Conservation (phyloP, 2,888 invertebrate species). For the Ophion obscuratus region DNA sequence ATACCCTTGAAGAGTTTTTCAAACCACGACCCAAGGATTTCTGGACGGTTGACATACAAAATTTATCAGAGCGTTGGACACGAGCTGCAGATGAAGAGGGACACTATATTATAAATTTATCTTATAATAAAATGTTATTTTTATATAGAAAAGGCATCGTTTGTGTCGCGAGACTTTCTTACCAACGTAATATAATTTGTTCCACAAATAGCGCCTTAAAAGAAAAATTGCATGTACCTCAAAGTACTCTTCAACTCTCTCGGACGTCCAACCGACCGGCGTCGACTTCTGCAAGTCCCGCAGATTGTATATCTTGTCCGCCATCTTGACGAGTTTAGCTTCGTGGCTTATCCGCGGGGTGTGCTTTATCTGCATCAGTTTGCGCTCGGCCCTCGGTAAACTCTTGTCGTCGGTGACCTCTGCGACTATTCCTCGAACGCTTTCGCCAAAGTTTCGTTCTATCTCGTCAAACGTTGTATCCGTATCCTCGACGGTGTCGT, state of each 20-base stretch:
- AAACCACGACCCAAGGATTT: too few species aligned
- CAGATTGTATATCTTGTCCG: conserved; percentile 93
- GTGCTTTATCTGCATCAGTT: conserved; percentile 88
- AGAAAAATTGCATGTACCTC: conserved; percentile 68
- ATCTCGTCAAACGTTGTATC: conserved; percentile 90
- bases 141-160: background rate
- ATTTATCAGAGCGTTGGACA: too few species aligned
- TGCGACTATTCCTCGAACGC: conserved; percentile 86
- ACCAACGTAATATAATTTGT: too few species aligned
- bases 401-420: conserved; percentile 91
- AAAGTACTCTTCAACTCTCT: conserved; percentile 88
- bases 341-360: conserved; percentile 85
- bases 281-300: conserved; percentile 87
- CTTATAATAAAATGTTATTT: background rate
- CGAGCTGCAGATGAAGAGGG: too few species aligned
- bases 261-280: conserved; percentile 87
- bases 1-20: too few species aligned
- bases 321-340: conserved; percentile 92
- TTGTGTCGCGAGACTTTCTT: too few species aligned
- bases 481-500: conserved; percentile 95
- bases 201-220: too few species aligned
- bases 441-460: conserved; percentile 87
- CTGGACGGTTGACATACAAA: too few species aligned
- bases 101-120: too few species aligned
- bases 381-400: conserved; percentile 87